A percentile compares a stretch with the other conserved stretches of the same genome.
phyloP scores from a whole-genome alignment of 2,888 invertebrate species.

The Theretra japonica region DNA sequence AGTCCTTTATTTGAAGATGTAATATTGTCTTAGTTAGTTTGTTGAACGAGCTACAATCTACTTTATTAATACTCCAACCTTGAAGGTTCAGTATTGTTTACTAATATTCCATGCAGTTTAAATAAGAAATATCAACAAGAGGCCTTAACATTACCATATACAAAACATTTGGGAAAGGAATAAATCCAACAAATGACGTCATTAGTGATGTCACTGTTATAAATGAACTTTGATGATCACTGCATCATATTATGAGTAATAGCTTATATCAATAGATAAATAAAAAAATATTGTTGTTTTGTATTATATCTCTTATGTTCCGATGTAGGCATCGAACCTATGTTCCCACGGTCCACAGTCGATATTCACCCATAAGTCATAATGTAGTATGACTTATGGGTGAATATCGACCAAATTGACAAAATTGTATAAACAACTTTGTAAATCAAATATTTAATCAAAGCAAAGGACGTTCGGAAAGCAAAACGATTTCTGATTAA shows the following conservation, averaged over 20 bases:
- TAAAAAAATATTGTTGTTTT: neutral
- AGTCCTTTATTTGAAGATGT: conserved; percentile 1
- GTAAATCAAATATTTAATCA: conserved; percentile 20
- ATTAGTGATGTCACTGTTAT: neutral
- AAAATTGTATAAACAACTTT: neutral
- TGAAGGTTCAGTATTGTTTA: conserved; percentile 8
- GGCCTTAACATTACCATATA: conserved; percentile 2
- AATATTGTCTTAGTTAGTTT: neutral
- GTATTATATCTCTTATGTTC: neutral
- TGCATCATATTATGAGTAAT: neutral
- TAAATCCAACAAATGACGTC: neutral
- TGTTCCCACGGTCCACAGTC: neutral
- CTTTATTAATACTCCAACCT: conserved; percentile 2
- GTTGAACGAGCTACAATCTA: neutral
- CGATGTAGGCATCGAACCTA: neutral
- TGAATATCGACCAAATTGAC: neutral
- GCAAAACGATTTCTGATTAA: conserved; percentile 23
- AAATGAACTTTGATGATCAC: neutral
- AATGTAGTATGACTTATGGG: too few species aligned
- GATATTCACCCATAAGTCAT: too few species aligned
- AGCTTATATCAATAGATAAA: neutral
- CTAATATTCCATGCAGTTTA: conserved; percentile 10
- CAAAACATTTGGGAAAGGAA: neutral
- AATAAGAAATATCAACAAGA: conserved; percentile 6
- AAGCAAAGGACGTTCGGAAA: conserved; percentile 14